Evolutionary conservation across 2,797 vertebrate species (phyloP), one percentile per base, ranked within the genome.

Genomic region (Falco cherrug): DNA sequence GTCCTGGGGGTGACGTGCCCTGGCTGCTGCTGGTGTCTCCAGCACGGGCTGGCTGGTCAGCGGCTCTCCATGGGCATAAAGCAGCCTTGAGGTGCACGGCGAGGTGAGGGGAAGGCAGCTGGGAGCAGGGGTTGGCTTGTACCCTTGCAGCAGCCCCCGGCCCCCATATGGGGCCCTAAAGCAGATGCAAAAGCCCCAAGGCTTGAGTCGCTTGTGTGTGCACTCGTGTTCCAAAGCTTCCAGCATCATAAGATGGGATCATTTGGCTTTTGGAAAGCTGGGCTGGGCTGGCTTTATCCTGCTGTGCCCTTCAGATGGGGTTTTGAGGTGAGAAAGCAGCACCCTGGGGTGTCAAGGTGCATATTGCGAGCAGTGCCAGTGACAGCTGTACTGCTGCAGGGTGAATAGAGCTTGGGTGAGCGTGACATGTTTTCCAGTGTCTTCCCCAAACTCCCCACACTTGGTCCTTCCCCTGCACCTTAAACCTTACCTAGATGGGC

Each of bases 361-460:
- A 0, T 35, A 5, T 1, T 68, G n/a, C 4, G 7, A 37, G 50
- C 1, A 6, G 19, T 78, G 33, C 70, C 25, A 8, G 64, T 47
- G 35, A 11, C 5, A 11, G 67, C 76, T 5, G 4, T 9, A 9
- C 53, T 78, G 48, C 19, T 1, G 0, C 56, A 35, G 82, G 6
- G 53, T 1, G 3, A 33, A 69, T 54, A 63, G 57, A 70, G 25
- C 39, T 51, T 4, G 29, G 57, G 21, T 11, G 24, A 65, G 18
- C 0, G 0, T 59, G 41, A 22, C 11, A 33, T 78, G 15, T 57
- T 86, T 63, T 8, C 75, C 35, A 51, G 69, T 28, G 26, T 68
- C 33, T 84, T 74, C 28, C 21, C 28, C 53, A 64, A 71, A 4
- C 33, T 37, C 37, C 45, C 20, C 28, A 24, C 35, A 7, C 39